Percentiles rank a stretch among this genome's conserved stretches.
Conservation (phyloP, 2,113 vertebrate genomes). For the Actinemys pallida region DNA sequence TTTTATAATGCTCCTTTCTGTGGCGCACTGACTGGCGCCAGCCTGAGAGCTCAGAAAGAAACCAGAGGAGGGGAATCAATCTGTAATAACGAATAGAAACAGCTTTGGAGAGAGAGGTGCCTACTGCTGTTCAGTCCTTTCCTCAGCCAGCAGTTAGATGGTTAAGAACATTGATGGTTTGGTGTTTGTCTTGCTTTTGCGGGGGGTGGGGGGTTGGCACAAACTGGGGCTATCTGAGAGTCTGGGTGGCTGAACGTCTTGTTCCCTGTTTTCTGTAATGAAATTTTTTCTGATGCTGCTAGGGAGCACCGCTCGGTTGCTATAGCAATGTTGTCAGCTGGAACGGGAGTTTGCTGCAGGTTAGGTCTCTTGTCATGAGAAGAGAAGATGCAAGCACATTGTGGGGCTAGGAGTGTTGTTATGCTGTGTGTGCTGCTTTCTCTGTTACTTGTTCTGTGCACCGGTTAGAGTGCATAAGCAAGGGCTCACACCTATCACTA, state of each 20-base stretch:
- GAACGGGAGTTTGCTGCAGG: background rate
- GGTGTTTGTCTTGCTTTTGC: background rate
- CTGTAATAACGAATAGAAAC: background rate
- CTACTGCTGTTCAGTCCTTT: background rate
- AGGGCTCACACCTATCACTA: no score
- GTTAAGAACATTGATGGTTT: background rate
- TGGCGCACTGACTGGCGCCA: fast-evolving
- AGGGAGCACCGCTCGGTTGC: background rate
- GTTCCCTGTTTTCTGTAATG: background rate
- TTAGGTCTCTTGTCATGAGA: background rate
- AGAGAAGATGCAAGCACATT: background rate
- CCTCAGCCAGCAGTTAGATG: background rate
- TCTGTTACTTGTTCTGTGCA: background rate
- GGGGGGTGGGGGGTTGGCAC: background rate
- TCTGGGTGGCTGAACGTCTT: background rate
- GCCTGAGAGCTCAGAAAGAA: fast-evolving
- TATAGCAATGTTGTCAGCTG: background rate
- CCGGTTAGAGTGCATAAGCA: background rate
- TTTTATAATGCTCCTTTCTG: background rate
- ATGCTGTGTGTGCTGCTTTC: background rate
- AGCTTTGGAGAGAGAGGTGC: background rate
- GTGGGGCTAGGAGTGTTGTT: background rate
- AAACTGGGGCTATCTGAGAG: background rate
- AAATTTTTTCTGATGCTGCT: background rate
- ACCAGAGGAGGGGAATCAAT: background rate